Base-by-base conservation (phyloP, 1,140 invertebrate species). In the Penaeus japonicus region DNA sequence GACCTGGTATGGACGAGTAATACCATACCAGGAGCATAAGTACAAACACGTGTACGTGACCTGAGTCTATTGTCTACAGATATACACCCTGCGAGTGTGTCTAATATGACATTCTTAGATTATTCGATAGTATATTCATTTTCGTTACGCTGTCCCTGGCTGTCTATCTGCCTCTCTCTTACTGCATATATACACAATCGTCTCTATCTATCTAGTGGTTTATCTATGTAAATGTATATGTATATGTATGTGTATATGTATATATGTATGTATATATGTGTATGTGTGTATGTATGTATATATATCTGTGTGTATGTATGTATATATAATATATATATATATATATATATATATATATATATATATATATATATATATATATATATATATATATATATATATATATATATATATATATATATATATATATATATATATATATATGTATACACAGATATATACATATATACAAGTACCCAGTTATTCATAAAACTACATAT, bases 251-350 rank as follows among this genome's bases (percentile, higher is more conserved):
- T 82, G 53, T 27, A 53, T 18, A 55, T 59, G 22, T 82, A 27
- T 59, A 53, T 82, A 53, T 59, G n/a, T 82, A 55, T 82, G 27
- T 54, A 27, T 82, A 53, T n/a, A 55, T 82, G 7, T 54, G n/a
- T 81, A 39, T 81, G 39, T 81, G 27, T 78, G 27, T 78, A 35
- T 78, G 27, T 78, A 35, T 78, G 27, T 78, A 35, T 78, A 35
- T 78, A 35, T 78, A 35, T 78, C 15, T 78, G 75, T 78, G 77
- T 79, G 32, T 79, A 35, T 79, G 39, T 79, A 35, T 79, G 77
- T 79, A 4, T 20, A 12, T 79, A 3, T 39, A n/a, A 35, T 79
- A 3, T 79, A 47, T 79, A 35, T 79, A 35, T 79, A 35, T 79
- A 47, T 79, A n/a, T 53, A 47, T 79, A 35, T 79, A 47, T 53